Base-by-base conservation (phyloP, 2,797 vertebrate species). In the Artibeus lituratus region DNA sequence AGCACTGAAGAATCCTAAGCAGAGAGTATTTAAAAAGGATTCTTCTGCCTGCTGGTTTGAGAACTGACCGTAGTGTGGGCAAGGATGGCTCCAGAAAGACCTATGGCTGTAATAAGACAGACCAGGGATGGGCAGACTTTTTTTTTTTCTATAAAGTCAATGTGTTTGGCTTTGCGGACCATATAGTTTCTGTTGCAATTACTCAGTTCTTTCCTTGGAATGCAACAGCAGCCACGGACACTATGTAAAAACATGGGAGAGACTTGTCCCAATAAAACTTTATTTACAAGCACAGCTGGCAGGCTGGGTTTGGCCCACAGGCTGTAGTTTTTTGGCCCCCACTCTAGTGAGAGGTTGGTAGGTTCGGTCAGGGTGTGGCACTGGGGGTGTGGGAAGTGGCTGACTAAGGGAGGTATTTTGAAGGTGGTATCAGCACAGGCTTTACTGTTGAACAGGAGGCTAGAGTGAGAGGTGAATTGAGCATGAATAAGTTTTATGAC, bases 201-300 rank as follows among this genome's bases (percentile, higher is more conserved):
- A 86, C 26, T 95, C 80, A 49, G 0, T 69, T 51, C 55, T 95
- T 62, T 51, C 53, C 19, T 65, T 80, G 37, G 59, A 65, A 81
- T 7, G 35, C 62, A 70, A 78, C 78, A 90, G 42, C 59, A 62
- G 82, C 42, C 83, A 35, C 19, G 53, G 53, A 85, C 11, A 89
- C 29, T 6, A 18, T 55, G 77, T 49, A 82, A 94, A 81, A 53
- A 85, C 78, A 74, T 78, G 70, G 18, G 57, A 37, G 15, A 24
- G 53, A 55, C 24, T 49, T 47, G 22, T 82, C 90, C 51, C 72
- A 80, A 37, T 90, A 89, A 91, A 96, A 70, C 73, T 95, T 96
- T 90, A 93, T 94, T 96, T 90, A 88, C 65, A 92, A 90, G 78
- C 65, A 55, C 49, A 82, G 39, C 44, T 19, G 39, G 32, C 42